Base-by-base conservation (phyloP, 2,797 vertebrate species). In the Chromis chromis region DNA sequence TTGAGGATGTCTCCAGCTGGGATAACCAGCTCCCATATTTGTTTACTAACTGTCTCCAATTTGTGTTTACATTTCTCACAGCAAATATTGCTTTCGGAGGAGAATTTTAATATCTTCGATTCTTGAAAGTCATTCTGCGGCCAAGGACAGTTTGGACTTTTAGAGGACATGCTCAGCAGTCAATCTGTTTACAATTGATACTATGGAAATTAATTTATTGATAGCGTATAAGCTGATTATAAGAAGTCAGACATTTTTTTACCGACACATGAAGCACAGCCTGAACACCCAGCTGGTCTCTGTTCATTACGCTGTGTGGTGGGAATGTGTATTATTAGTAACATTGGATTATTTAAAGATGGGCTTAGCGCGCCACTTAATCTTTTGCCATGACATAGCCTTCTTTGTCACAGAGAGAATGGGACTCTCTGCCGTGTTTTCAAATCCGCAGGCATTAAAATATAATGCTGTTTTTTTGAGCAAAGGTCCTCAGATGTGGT, bases 341-440 rank as follows among this genome's bases (percentile, higher is more conserved):
- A 74, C 74, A 67, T 70, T 83, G 78, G 84, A 81, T 87, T 89
- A 87, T 89, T 87, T 85, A 86, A 86, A 85, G 79, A 83, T 77
- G 62, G 70, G 76, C 31, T 89, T 78, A 85, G 72, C 9, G 6
- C 25, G 0, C n/a, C 76, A 54, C 74, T 82, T 88, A 81, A 87
- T 88, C 78, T 75, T 74, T 81, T 68, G 65, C 79, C 65, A 60
- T 78, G 80, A 83, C 49, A 76, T 68, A 64, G 63, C 56, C 44
- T 49, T 44, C 69, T 74, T 78, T 72, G 65, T 83, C 71, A 42
- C 52, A 64, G 53, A 74, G 44, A 56, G 56, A 79, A 74, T 63
- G 21, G 46, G 52, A 72, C 46, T 57, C 54, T 79, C 19, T 65
- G 52, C 25, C 25, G 4, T 27, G 27, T 27, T 80, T 59, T 64